Evolutionary conservation across 2,888 invertebrate genomes (phyloP), one percentile per base, ranked within the genome.

Genomic region (Phalera bucephala): DNA sequence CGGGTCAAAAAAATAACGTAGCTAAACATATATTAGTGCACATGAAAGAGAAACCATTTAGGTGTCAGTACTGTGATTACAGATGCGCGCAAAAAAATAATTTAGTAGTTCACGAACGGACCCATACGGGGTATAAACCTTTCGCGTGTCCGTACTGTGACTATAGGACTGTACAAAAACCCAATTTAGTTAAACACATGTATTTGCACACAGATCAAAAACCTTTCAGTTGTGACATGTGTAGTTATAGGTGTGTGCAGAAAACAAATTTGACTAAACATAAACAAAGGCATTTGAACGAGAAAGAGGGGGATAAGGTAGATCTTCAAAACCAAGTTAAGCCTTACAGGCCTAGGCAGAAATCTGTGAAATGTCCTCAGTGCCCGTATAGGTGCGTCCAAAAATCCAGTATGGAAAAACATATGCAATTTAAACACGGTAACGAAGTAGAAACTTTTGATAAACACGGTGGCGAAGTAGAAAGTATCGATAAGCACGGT

Each of bases 141-240:
- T 90, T 90, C 14, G 89, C 84, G 0, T 90, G 90, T 11, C 86
- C 88, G 0, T 89, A 80, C 37, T 90, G 90, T 22, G 89, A 89
- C 1, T 91, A 91, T 7, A 47, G 88, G 3, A 91, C 90, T 0
- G 90, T 90, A 0, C 90, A 90, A 26, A 90, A 90, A 61, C 90
- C 90, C 0, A 91, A 91, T 40, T 58, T 90, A 57, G 90, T 90
- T 0, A 90, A 90, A 49, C 90, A 91, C 31, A 89, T 91, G 90
- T 91, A 91, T 27, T 37, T 90, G 7, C 90, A 90, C 22, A 90
- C 90, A 0, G 88, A 90, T 15, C 85, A 90, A 27, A 90, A 90
- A 34, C 90, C 90, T 0, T 91, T 88, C 33, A 80, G 86, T 7
- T 91, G 90, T 40, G 90, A 91, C 22, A 54, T 85, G 46, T 91